Evolutionary conservation across 2,113 vertebrate genomes (phyloP), one percentile per base, ranked within the genome.

Genomic region (Ciconia stormi): DNA sequence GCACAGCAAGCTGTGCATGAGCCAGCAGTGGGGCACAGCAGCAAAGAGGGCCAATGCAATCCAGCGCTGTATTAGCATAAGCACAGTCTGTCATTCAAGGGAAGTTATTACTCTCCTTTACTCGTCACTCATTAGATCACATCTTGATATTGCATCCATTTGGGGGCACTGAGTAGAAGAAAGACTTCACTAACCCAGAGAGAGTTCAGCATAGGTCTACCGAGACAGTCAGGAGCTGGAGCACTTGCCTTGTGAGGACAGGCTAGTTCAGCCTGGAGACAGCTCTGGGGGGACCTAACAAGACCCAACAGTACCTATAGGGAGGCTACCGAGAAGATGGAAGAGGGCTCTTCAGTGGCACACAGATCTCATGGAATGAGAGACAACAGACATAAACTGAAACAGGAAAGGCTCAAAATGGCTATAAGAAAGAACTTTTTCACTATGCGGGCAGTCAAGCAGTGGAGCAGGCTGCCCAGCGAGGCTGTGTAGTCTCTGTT

Each of bases 291-390:
- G 36, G 4, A 66, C 11, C 10, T 67, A 32, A 13, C 20, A 65
- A 46, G 18, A 56, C 10, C 6, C 21, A 58, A 4, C 2, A 58
- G 26, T 17, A 62, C 12, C 23, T 58, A 7, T 6, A 40, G 6
- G 4, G 16, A 44, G 6, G 23, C 30, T 62, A 27, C 22, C 9
- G 17, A 40, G 42, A 47, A 34, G 26, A 42, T 25, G 0, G 0
- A 82, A 77, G 16, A 42, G 52, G 29, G 13, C 6, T 85, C 9
- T 77, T 63, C 52, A 85, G 32, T 29, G 17, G 59, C 38, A 62
- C 30, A 49, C 5, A 38, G 10, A 59, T 55, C 3, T 55, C 32
- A 50, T 44, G 49, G 9, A 63, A 69, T n/a, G 32, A 58, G 22
- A 77, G 9, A 36, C 4, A 71, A 34, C 7, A 36, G 16, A 62